Conservation (phyloP, 2,797 vertebrate genomes). For the Micropoecilia bifurca region DNA sequence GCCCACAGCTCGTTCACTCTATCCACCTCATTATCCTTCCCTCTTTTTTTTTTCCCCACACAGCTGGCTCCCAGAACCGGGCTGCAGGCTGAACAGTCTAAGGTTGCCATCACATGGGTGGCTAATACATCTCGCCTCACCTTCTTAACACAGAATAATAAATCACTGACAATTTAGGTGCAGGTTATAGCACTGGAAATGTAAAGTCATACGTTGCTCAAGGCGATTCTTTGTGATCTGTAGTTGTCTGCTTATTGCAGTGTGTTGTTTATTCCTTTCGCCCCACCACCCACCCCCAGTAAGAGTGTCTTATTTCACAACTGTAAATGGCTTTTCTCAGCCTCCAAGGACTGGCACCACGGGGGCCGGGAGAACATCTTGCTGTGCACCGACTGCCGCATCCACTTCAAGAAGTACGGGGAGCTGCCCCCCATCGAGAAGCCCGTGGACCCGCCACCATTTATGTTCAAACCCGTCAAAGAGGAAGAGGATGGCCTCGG, state of each 20-base stretch:
- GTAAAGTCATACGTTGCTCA: background rate
- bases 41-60: conserved; percentile 54
- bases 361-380: conserved; percentile 98
- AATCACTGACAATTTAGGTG: conserved; percentile 24
- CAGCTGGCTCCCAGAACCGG: conserved; percentile 71
- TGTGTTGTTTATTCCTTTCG: conserved; percentile 37
- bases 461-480: conserved; percentile 99
- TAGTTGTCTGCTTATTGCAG: conserved; percentile 26
- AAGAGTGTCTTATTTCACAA: conserved; percentile 56
- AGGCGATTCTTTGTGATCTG: conserved; percentile 11
- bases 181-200: background rate
- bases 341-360: conserved; percentile 99
- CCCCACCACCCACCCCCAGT: conserved; percentile 9
- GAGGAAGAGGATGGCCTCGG: conserved; percentile 99
- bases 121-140: conserved; percentile 47
- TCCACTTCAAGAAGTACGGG: conserved; percentile 99
- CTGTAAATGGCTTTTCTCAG: conserved; percentile 78
- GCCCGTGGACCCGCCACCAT: conserved; percentile 97
- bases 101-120: conserved; percentile 49
- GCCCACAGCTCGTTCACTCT: conserved; percentile 66
- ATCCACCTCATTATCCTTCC: conserved; percentile 78
- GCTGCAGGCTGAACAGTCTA: conserved; percentile 69
- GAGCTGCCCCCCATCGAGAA: conserved; percentile 99
- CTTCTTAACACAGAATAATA: conserved; percentile 32
- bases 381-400: conserved; percentile 96